phyloP scores from a whole-genome alignment of 1,140 invertebrate species.

The Glossosoma conforme region DNA sequence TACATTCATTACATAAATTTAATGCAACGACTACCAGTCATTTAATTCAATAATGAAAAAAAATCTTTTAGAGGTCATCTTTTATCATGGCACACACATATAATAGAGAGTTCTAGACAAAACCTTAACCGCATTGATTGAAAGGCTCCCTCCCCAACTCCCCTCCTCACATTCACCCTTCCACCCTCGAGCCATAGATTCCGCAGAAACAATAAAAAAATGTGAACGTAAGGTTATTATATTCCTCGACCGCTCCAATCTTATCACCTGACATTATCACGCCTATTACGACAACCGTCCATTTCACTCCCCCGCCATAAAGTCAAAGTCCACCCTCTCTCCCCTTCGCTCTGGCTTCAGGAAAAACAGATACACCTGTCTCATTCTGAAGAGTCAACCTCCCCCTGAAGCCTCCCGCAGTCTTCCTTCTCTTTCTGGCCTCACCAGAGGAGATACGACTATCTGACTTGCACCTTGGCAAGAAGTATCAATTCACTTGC shows the following conservation, averaged over 20 bases:
- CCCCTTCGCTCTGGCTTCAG: background rate
- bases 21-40: no score
- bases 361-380: slow-evolving; percentile 1
- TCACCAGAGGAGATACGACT: slow-evolving; percentile 6
- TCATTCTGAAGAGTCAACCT: slow-evolving; percentile 5
- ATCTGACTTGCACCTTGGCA: background rate
- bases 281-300: slow-evolving; percentile 23
- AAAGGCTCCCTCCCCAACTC: no score
- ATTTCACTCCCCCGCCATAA: slow-evolving; percentile 2
- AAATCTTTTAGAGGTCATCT: no score
- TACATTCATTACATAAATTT: no score
- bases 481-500: slow-evolving; percentile 18
- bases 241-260: slow-evolving; percentile 26
- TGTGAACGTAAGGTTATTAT: slow-evolving; percentile 26
- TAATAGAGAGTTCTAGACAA: no score
- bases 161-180: no score
- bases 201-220: slow-evolving; percentile 28
- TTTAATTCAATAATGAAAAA: no score
- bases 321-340: background rate
- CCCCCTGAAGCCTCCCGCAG: background rate
- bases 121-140: no score
- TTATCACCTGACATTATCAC: slow-evolving; percentile 30
- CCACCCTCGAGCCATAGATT: slow-evolving; percentile 6
- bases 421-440: background rate
- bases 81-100: no score